phyloP scores from a whole-genome alignment of 2,888 invertebrate genomes.

The Gibbula magus region DNA sequence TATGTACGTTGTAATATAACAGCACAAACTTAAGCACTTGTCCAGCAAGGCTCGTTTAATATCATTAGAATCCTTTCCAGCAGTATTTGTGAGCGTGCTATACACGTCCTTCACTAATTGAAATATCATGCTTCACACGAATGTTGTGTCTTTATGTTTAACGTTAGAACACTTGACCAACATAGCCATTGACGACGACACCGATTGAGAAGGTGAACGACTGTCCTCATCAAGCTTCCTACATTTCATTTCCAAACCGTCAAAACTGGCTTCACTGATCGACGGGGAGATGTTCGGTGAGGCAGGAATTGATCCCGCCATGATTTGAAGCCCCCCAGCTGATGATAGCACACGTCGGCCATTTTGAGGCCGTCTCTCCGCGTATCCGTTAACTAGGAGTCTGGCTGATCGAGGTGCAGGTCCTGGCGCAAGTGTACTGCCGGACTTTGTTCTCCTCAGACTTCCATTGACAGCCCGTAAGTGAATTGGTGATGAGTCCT shows the following conservation, averaged over 20 bases:
- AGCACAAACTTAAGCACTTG: no score
- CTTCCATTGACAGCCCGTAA: conserved; percentile 32
- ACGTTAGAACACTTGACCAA: conserved; percentile 1
- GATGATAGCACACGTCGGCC: conserved; percentile 7
- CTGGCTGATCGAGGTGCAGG: not conserved
- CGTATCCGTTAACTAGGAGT: not conserved
- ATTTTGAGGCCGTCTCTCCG: not conserved
- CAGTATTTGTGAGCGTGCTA: no score
- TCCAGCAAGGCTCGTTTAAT: no score
- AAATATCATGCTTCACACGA: not conserved
- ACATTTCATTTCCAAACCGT: conserved; percentile 16
- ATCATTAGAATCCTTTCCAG: no score
- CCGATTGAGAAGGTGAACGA: not conserved
- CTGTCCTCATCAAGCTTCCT: conserved; percentile 2
- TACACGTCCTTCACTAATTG: no score
- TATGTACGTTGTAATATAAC: no score
- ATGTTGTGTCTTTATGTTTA: conserved; percentile 9
- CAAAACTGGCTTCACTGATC: not conserved
- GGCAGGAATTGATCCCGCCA: not conserved
- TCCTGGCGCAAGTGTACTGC: not conserved
- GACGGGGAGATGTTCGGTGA: conserved; percentile 10
- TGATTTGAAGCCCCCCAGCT: not conserved
- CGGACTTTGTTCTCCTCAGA: conserved; percentile 26
- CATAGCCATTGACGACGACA: not conserved
- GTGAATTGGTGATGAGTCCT: conserved; percentile 25